Base-by-base conservation (phyloP, 2,888 invertebrate genomes). In the Melitaea athalia region DNA sequence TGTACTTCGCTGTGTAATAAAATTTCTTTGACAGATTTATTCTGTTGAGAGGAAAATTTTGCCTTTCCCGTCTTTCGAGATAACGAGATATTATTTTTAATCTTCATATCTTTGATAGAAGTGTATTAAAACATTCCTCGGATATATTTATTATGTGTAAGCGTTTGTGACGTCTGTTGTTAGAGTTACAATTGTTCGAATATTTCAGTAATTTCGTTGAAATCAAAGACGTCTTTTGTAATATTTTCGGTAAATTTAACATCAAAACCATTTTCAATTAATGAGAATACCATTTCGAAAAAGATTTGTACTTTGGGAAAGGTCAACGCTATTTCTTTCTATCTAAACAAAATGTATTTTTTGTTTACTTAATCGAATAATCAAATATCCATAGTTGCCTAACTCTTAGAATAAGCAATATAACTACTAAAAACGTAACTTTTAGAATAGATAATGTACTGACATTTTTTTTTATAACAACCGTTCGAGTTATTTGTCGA, bases 1-100 rank as follows among this genome's bases (percentile, higher is more conserved):
- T 67, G 67, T 67, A 57, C 62, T 55, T 66, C 60, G 52, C 61
- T 63, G 52, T 50, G 43, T 10, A 50, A 57, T 57, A 42, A 42
- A 63, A 49, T 49, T 62, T 63, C 62, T 63, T 52, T 61, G 53
- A 66, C 49, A 49, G 61, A 61, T 62, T 66, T 66, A 59, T 64
- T 59, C 11, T 64, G 38, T 59, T 43, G 57, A 63, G 43, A 55
- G 63, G 38, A 52, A 63, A 55, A 55, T 57, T 57, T 65, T 60
- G 52, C 52, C 52, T 52, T 66, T 47, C 33, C 61, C 59, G 45
- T 67, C 14, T 14, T 49, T 49, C 14, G 17, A 17, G n/a, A 42
- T 55, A 55, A 55, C 53, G 31, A 55, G 33, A 33, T 6, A 55
- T 55, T 55, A 55, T 55, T 55, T 55, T 55, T 55, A 55, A 55